phyloP scores from a whole-genome alignment of 2,797 vertebrate genomes.

The Sylvilagus floridanus region DNA sequence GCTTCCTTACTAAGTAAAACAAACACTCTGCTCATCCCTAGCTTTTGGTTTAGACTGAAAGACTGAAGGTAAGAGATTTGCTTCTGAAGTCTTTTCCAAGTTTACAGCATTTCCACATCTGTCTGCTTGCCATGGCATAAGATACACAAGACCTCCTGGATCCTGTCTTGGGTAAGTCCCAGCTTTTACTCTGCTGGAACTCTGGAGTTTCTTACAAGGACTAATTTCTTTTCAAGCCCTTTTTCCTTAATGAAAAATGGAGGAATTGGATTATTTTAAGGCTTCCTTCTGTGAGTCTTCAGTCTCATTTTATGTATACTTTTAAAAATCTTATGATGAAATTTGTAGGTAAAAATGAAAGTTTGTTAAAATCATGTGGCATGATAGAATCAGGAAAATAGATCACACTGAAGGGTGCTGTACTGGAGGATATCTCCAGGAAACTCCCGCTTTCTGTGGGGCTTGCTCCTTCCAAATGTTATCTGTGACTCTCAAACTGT shows the following conservation, averaged over 20 bases:
- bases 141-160: not conserved
- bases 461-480: not conserved
- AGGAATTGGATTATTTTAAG: conserved; percentile 14
- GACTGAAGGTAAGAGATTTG: not conserved
- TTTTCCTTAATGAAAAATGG: conserved; percentile 40
- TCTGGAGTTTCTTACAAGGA: conserved; percentile 13
- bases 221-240: not conserved
- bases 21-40: not conserved
- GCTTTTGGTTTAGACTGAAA: not conserved
- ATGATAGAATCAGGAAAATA: conserved; percentile 34
- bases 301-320: conserved; percentile 44
- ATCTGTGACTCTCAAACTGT: not conserved
- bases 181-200: not conserved
- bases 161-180: not conserved
- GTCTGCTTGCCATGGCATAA: not conserved
- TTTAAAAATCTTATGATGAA: conserved; percentile 21
- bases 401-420: not conserved
- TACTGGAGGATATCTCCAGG: not conserved
- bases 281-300: conserved; percentile 40
- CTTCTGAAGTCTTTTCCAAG: not conserved
- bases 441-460: conserved; percentile 13
- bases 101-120: not conserved
- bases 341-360: conserved; percentile 55
- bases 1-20: not conserved
- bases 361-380: conserved; percentile 30